Conservation (phyloP, 2,888 invertebrate genomes). For the Apodemia mormo region DNA sequence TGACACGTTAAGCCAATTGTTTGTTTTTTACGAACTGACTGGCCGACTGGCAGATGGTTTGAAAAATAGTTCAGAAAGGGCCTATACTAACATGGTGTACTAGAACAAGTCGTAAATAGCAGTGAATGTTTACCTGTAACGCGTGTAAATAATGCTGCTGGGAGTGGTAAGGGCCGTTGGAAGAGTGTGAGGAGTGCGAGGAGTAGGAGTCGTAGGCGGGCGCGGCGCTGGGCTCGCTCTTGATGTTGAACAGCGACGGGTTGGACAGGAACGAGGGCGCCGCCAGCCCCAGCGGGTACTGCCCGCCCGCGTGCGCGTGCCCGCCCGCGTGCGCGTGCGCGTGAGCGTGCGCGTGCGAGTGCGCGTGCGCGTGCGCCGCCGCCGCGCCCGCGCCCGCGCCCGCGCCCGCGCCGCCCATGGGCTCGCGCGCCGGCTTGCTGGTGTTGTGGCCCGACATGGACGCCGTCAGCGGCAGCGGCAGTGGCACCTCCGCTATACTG, state of each 20-base stretch:
- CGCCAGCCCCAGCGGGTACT: constrained; percentile 75
- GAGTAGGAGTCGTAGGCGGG: constrained; percentile 57
- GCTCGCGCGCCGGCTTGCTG: constrained; percentile 57
- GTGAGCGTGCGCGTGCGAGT: constrained; percentile 63
- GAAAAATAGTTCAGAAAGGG: too few relatives aligned
- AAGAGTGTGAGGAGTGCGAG: constrained; percentile 45
- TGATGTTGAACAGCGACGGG: constrained; percentile 71
- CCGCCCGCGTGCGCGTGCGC: constrained; percentile 39
- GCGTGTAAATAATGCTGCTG: constrained; percentile 82
- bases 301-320: constrained; percentile 62
- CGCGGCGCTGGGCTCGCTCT: constrained; percentile 67
- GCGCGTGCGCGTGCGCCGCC: too few relatives aligned
- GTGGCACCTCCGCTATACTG: constrained; percentile 71
- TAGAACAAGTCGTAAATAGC: not conserved
- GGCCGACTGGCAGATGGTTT: too few relatives aligned
- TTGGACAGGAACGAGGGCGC: constrained; percentile 55
- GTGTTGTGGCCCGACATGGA: constrained; percentile 48
- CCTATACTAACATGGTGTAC: too few relatives aligned
- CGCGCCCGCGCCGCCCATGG: constrained; percentile 40
- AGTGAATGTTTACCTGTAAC: constrained; percentile 55
- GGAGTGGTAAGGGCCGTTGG: constrained; percentile 59
- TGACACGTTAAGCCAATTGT: too few relatives aligned
- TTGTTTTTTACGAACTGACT: too few relatives aligned
- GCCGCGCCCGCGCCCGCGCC: constrained; percentile 74
- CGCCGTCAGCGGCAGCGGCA: constrained; percentile 62